Base-by-base conservation (phyloP, 2,113 vertebrate genomes). In the Cavia aperea region DNA sequence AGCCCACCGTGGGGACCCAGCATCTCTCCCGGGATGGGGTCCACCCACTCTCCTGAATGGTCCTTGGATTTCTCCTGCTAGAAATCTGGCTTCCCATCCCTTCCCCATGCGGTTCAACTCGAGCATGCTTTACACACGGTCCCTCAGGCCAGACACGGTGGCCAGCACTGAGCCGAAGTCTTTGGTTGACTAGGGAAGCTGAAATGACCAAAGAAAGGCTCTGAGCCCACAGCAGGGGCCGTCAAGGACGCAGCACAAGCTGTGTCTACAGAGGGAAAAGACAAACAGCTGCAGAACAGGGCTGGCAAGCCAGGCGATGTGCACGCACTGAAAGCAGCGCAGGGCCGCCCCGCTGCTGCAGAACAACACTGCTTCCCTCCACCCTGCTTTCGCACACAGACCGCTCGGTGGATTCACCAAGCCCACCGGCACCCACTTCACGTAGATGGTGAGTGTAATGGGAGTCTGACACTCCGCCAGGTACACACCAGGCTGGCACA, bases 271-370 rank as follows among this genome's bases (percentile, higher is more conserved):
- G 29, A 60, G 33, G 81, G 31, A 46, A 43, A 46, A 39, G 7
- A 49, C 1, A 16, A 56, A 33, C 39, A 54, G 2, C 26, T 24
- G 8, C 10, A 70, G 63, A 88, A n/a, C 1, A 2, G 2, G 29
- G n/a, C 29, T 31, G 83, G 39, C 8, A 16, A 78, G 26, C 24
- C 9, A 43, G 46, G 78, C 70, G 58, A 6, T 0, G 1, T 5
- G 10, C 0, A 1, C n/a, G 5, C 4, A 10, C 82, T 36, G 56
- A n/a, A 58, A 56, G 60, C 5, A 2, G 36, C 0, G 33, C 51
- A 0, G 5, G 10, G 2, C 43, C 8, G 0, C 23, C 12, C 51
- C 16, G 39, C 4, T 8, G 11, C 1, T 1, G 29, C 2, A 7
- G 19, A 36, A 5, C 33, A 0, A 2, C 4, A 24, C 1, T 2